phyloP scores from a whole-genome alignment of 1,140 invertebrate genomes.

The Nephila pilipes region DNA sequence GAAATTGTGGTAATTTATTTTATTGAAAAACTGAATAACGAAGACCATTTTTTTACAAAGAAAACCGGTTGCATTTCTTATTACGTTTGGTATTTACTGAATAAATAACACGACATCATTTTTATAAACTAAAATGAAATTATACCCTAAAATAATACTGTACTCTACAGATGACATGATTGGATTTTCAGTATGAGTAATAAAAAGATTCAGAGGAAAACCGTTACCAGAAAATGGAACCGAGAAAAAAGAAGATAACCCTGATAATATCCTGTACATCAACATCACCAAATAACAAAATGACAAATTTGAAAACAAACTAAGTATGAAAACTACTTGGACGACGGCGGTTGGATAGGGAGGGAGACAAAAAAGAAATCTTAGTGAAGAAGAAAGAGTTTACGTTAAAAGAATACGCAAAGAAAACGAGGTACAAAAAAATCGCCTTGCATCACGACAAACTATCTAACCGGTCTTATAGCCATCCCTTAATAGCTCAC shows the following conservation, averaged over 20 bases:
- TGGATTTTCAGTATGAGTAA: background rate
- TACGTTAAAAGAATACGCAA: background rate
- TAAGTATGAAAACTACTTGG: background rate
- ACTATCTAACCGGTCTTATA: slow-evolving; percentile 42
- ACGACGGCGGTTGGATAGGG: no score
- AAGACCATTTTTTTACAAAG: no score
- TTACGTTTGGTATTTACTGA: no score
- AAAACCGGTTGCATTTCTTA: no score
- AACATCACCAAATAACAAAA: background rate
- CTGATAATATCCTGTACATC: background rate
- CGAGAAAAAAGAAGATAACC: background rate
- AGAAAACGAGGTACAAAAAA: background rate
- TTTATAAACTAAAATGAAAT: no score
- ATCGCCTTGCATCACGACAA: slow-evolving; percentile 42
- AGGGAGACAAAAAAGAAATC: background rate
- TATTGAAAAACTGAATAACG: no score
- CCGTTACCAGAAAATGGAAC: background rate
- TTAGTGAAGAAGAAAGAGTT: background rate
- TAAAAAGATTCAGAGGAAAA: background rate
- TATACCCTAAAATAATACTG: background rate
- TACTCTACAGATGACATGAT: background rate
- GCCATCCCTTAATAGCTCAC: slow-evolving; percentile 68
- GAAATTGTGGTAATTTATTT: no score
- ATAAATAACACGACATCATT: no score
- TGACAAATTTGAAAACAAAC: background rate